Percentiles rank a stretch among this genome's conserved stretches.
Conservation (phyloP, 1,140 invertebrate genomes). For the Atta colombica region DNA sequence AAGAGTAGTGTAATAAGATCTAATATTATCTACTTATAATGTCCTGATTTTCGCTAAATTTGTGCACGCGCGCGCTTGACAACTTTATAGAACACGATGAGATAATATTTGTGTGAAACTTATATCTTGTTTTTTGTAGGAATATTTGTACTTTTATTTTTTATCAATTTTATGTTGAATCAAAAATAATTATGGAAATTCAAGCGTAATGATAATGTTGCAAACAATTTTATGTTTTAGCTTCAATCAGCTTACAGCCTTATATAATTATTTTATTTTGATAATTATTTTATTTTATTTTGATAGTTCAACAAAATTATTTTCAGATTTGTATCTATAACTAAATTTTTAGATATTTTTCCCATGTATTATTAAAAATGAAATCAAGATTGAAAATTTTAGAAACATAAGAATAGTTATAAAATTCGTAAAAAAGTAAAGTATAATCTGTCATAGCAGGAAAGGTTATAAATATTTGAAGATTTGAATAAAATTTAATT, state of each 20-base stretch:
- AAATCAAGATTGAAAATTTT: not conserved
- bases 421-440: not conserved
- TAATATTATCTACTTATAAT: constrained; percentile 15
- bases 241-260: too few species aligned
- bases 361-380: not conserved
- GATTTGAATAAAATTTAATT: not conserved
- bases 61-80: not conserved
- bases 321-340: too few species aligned
- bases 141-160: too few species aligned
- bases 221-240: too few species aligned
- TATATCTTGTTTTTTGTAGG: not conserved
- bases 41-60: constrained; percentile 30
- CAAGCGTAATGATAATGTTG: too few species aligned
- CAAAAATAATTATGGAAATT: too few species aligned
- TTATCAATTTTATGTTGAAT: too few species aligned
- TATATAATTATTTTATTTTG: too few species aligned
- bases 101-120: not conserved
- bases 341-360: not conserved
- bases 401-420: not conserved
- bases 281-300: too few species aligned
- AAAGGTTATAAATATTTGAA: not conserved
- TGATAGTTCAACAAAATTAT: too few species aligned
- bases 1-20: constrained; percentile 24
- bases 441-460: too few species aligned
- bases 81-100: constrained; percentile 1